Evolutionary conservation across 2,888 invertebrate species (phyloP).

Genomic region (Buathra laborator): DNA sequence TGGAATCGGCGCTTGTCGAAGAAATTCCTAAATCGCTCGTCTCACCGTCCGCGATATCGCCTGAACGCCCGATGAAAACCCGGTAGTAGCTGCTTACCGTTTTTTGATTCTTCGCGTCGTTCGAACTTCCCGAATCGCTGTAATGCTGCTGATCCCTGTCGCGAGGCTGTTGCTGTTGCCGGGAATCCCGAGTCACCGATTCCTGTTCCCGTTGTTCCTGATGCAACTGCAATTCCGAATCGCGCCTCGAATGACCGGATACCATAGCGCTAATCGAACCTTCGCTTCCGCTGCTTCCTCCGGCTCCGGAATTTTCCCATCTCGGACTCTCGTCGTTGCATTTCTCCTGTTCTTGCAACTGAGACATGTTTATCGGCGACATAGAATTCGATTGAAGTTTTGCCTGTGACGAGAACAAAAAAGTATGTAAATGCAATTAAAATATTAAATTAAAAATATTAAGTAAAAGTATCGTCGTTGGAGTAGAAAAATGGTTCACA

Average conservation of each 20-base stretch:
- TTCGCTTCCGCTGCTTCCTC: constrained; percentile 74
- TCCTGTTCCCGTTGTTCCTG: constrained; percentile 68
- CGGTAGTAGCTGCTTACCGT: constrained; percentile 87
- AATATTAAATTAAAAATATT: no score
- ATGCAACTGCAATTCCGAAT: constrained; percentile 66
- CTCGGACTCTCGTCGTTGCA: constrained; percentile 80
- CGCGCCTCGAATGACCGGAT: constrained; percentile 51
- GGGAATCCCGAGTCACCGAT: constrained; percentile 47
- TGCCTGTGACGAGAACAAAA: constrained; percentile 64
- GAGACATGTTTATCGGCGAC: constrained; percentile 70
- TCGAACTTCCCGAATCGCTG: constrained; percentile 43
- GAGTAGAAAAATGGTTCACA: neutral
- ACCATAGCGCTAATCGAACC: constrained; percentile 56
- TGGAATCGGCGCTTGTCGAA: constrained; percentile 34
- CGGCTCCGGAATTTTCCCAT: constrained; percentile 75
- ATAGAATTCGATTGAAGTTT: constrained; percentile 64
- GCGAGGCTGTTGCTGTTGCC: constrained; percentile 66
- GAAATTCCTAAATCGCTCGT: constrained; percentile 42
- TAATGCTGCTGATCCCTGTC: constrained; percentile 57
- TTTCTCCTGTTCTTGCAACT: constrained; percentile 72
- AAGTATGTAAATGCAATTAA: neutral
- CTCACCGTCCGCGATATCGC: constrained; percentile 14
- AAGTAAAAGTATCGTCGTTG: neutral
- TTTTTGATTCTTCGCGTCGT: constrained; percentile 53
- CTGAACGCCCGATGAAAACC: constrained; percentile 95